Base-by-base conservation (phyloP, 2,888 invertebrate genomes). In the Ommatoiulus sabulosus region DNA sequence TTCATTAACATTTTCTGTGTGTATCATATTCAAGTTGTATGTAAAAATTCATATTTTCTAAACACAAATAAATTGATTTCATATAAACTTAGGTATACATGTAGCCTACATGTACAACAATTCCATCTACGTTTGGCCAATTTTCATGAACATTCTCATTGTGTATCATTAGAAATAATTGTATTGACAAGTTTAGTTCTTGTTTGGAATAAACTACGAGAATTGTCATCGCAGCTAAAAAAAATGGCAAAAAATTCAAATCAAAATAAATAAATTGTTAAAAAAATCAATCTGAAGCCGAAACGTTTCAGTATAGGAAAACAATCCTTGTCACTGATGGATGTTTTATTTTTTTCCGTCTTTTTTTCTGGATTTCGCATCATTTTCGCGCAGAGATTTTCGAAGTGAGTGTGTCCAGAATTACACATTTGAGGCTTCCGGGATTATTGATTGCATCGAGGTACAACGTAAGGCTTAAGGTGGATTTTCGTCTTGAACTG, bases 271-370 rank as follows among this genome's bases (percentile, higher is more conserved):
- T 72, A 72, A 72, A 72, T 72, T 20, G 24, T 7, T 4, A 24
- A 20, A 63, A 63, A 72, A 72, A 72, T 72, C 57, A 12, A 57
- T 57, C 57, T 57, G 5, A 57, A 5, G n/a, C 7, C n/a, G n/a
- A 63, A 72, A 72, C 24, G 72, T 24, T 72, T 72, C 5, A 17
- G 72, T 24, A n/a, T n/a, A 24, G 72, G 72, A 72, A 72, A 72
- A 72, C 72, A 72, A 72, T 72, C 24, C 72, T 72, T 72, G 72
- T 72, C 72, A 72, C 72, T 72, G 72, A 72, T 72, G 72, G 72
- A 72, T 72, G 72, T 72, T 72, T 72, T 10, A 72, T 72, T 72
- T 72, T 72, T 72, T 72, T 24, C 24, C 20, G n/a, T 72, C 57
- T 20, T 24, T 24, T 72, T 57, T 63, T 63, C 20, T 17, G 24